Conservation (phyloP, 2,888 invertebrate species). For the Koerneria pararmatus region DNA sequence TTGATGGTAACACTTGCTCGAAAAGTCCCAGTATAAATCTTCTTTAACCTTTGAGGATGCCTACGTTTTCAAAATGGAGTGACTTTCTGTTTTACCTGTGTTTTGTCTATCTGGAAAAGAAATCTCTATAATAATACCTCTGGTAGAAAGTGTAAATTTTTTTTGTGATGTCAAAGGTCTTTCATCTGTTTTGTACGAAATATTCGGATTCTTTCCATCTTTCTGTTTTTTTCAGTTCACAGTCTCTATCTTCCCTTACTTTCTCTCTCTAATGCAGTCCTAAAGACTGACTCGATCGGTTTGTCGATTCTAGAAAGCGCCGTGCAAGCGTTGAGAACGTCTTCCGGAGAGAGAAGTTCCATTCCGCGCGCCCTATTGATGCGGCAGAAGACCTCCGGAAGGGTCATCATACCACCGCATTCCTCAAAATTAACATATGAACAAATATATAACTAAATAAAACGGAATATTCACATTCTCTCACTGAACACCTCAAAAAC, state of each 20-base stretch:
- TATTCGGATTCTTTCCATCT: background rate
- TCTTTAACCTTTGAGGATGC: too few relatives aligned
- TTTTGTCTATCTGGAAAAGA: too few relatives aligned
- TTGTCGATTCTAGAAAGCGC: conserved; percentile 60
- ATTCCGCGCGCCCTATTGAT: conserved; percentile 92
- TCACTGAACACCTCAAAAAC: background rate
- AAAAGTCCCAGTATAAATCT: too few relatives aligned
- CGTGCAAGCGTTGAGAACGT: conserved; percentile 82
- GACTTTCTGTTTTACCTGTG: too few relatives aligned
- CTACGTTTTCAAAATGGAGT: too few relatives aligned
- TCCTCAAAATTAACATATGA: conserved; percentile 66
- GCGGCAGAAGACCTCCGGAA: conserved; percentile 93
- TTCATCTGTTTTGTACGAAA: background rate
- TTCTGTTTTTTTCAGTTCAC: too few relatives aligned
- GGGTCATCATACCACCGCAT: conserved; percentile 89
- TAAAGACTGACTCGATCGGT: conserved; percentile 60
- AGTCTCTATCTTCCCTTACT: background rate
- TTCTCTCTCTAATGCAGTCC: background rate
- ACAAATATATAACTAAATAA: background rate
- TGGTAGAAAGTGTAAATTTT: background rate
- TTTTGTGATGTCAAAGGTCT: background rate
- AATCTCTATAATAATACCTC: background rate
- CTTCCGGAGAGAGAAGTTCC: conserved; percentile 92
- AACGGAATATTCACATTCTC: background rate
- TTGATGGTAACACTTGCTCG: too few relatives aligned